Evolutionary conservation across 2,888 invertebrate species (phyloP), one percentile per base, ranked within the genome.

Genomic region (Teinopalpus imperialis): DNA sequence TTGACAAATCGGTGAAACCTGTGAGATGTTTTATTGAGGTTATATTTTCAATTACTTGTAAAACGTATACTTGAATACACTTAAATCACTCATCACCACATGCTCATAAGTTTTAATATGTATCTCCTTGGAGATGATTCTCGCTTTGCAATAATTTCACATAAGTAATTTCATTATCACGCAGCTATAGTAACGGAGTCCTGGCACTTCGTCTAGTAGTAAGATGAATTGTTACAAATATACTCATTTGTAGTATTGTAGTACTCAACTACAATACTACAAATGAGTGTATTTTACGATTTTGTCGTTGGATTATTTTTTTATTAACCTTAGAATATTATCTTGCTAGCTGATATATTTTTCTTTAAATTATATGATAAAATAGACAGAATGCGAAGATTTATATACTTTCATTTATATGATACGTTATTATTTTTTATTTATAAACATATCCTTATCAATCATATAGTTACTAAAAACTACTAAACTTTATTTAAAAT

Each of bases 201-300:
- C 16, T 10, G 41, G 27, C 27, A 42, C 43, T 37, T 50, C 47
- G 51, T 48, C 46, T 50, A 48, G 48, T 43, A 48, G 50, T 34
- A 50, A 53, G 51, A 59, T 55, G 56, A 56, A 62, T 62, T 58
- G 60, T 58, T 60, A 63, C 61, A 56, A 57, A 60, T 59, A 34
- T 30, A 35, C 39, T 49, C 59, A 59, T 61, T 57, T 56, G 56
- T 53, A 56, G 51, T 31, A 48, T n/a, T n/a, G n/a, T n/a, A n/a
- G n/a, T n/a, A n/a, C n/a, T n/a, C n/a, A n/a, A n/a, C n/a, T n/a
- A n/a, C n/a, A n/a, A n/a, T n/a, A n/a, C n/a, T n/a, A n/a, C n/a
- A n/a, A n/a, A n/a, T 43, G 48, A 37, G 36, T 37, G 41, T 30
- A n/a, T n/a, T n/a, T n/a, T n/a, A n/a, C n/a, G n/a, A n/a, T n/a